Evolutionary conservation across 35 echinoderm and acorn worm genomes (phyloP), one percentile per base, ranked within the genome.

Genomic region (Apostichopus parvimensis): DNA sequence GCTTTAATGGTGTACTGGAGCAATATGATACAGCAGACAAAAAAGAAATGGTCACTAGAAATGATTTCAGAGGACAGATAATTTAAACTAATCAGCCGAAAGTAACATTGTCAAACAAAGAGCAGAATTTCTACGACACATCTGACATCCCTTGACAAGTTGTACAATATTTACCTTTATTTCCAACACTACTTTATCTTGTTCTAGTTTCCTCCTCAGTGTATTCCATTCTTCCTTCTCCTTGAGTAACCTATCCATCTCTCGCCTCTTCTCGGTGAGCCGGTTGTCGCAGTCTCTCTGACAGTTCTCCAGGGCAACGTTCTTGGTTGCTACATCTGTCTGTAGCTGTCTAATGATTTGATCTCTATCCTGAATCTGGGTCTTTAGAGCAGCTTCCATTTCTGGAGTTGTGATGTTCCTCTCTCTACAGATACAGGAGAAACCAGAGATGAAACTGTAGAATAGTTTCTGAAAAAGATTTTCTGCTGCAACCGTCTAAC

Each of bases 281-380:
- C 91, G 68, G 54, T 94, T 88, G 7, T 96, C 95, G 9, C 88
- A 56, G 12, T 78, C 91, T 18, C 86, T 60, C 56, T 73, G 79
- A 9, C 80, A 80, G 60, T 91, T 94, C 53, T 96, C 95, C 92
- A 96, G 70, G 57, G 95, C 90, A 21, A 96, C 87, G 25, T 94
- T 96, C 93, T 94, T 96, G 79, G 95, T 89, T 53, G 95, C 95
- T 4, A 96, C 59, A 83, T 96, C 95, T 15, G 90, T 92, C 90
- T 96, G 95, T 72, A 96, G 62, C 77, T 96, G 93, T 25, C 83
- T 86, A 45, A 96, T 96, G 83, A 90, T 92, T 52, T 96, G 93
- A 57, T 94, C 94, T 53, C 87, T 83, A 26, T 96, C 95, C 8
- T 92, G 54, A 9, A 96, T 84, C 90, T 96, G 95, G 12, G 90